Percentiles rank a stretch among this genome's conserved stretches.
phyloP scores from a whole-genome alignment of 2,888 invertebrate species.

The Cosmorhoe ocellata region DNA sequence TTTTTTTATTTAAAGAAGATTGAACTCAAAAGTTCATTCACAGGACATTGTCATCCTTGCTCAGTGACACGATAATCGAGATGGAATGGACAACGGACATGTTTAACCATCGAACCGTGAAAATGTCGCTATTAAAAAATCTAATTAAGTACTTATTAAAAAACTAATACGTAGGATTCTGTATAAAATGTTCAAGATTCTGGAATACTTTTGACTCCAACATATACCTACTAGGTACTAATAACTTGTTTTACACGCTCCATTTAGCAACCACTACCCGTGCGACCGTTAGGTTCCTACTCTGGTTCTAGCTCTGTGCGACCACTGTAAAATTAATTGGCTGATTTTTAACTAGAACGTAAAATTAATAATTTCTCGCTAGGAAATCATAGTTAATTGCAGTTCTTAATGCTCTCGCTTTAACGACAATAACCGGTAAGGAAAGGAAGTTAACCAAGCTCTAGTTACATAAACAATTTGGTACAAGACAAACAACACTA shows the following conservation, averaged over 20 bases:
- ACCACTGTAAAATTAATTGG: conserved; percentile 36
- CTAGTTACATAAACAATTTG: conserved; percentile 44
- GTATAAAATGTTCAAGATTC: too few relatives aligned
- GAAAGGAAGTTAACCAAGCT: background rate
- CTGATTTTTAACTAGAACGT: conserved; percentile 30
- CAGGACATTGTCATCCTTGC: conserved; percentile 49
- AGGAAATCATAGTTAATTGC: conserved; percentile 16
- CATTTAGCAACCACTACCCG: conserved; percentile 28
- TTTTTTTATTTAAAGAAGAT: conserved; percentile 6
- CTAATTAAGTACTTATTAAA: too few relatives aligned
- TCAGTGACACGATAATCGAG: conserved; percentile 54
- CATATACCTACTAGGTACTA: too few relatives aligned
- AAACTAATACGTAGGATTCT: too few relatives aligned
- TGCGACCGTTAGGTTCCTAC: conserved; percentile 38
- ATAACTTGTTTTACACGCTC: conserved; percentile 21
- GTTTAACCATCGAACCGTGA: conserved; percentile 45
- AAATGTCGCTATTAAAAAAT: conserved; percentile 10
- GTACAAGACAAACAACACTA: conserved; percentile 53
- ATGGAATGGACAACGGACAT: conserved; percentile 51
- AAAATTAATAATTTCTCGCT: conserved; percentile 24
- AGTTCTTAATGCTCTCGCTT: background rate
- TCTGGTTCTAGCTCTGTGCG: conserved; percentile 35
- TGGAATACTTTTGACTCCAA: background rate
- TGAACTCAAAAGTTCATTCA: conserved; percentile 49
- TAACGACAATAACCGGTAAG: background rate